Evolutionary conservation across 2,797 vertebrate species (phyloP).

Genomic region (Rhyacichthys aspro): DNA sequence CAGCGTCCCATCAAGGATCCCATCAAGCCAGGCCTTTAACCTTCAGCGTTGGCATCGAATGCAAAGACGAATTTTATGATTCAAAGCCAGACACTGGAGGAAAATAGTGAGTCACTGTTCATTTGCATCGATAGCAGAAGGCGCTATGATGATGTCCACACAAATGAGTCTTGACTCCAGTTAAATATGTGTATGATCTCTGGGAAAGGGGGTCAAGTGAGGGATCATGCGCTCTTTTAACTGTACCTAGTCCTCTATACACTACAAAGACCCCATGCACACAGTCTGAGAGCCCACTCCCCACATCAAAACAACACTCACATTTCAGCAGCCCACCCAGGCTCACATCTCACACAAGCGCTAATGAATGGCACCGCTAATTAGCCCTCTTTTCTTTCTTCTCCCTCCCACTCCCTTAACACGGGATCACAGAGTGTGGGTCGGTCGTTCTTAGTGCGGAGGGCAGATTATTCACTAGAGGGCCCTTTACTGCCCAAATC

Average conservation of each 20-base stretch:
- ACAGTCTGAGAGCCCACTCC: conserved; percentile 9
- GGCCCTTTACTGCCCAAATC: conserved; percentile 67
- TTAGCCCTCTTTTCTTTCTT: conserved; percentile 66
- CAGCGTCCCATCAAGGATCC: conserved; percentile 46
- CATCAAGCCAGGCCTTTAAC: conserved; percentile 54
- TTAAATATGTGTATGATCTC: background rate
- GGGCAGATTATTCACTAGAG: conserved; percentile 70
- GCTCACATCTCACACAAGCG: conserved; percentile 50
- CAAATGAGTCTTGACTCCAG: conserved; percentile 31
- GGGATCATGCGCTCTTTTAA: background rate
- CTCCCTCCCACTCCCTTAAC: conserved; percentile 72
- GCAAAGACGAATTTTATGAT: conserved; percentile 58
- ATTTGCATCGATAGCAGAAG: conserved; percentile 50
- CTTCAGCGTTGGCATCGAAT: conserved; percentile 59
- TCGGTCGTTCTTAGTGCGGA: conserved; percentile 60
- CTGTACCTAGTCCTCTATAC: conserved; percentile 5
- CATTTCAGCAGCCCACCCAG: conserved; percentile 57
- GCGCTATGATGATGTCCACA: conserved; percentile 37
- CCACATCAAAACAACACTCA: conserved; percentile 42
- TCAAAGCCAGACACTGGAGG: conserved; percentile 32
- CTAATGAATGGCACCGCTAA: conserved; percentile 72
- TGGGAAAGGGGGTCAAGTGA: conserved; percentile 10
- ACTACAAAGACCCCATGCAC: conserved; percentile 5
- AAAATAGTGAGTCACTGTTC: conserved; percentile 59
- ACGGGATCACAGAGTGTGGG: conserved; percentile 73